Percentiles rank a stretch among this genome's conserved stretches.
These are phyloP conservation scores for Tetraneura akinire DNA, from an alignment of 1,140 invertebrate species.

Conservation along the genomic window DNA sequence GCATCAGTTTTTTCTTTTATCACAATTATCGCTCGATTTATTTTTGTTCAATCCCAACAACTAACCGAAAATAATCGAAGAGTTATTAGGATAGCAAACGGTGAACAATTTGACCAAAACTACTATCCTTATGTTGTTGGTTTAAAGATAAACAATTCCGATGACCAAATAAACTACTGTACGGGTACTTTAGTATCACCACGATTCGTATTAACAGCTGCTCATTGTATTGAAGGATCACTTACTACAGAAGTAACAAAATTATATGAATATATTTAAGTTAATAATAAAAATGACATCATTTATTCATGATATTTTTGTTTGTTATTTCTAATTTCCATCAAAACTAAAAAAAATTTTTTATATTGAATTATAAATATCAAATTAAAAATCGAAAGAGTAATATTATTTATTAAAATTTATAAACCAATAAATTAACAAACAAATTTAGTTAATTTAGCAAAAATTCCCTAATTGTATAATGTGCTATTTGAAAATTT, in stretches of 20 bases:
- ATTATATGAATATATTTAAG: neutral
- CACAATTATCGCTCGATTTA: neutral
- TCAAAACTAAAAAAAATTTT: too few species aligned
- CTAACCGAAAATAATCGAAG: neutral
- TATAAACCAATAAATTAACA: too few species aligned
- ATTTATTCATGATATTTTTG: neutral
- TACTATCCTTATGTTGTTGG: slow-evolving; percentile 16
- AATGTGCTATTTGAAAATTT: too few species aligned
- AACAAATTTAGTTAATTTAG: too few species aligned
- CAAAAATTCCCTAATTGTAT: too few species aligned
- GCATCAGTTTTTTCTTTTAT: neutral
- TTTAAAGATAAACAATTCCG: neutral
- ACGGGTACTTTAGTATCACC: slow-evolving; percentile 25
- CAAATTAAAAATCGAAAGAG: too few species aligned
- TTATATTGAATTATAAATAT: too few species aligned
- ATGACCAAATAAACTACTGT: neutral
- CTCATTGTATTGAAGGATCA: neutral
- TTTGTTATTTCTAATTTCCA: too few species aligned
- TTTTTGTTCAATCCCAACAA: neutral
- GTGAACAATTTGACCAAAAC: neutral
- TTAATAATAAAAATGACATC: neutral
- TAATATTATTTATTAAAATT: too few species aligned
- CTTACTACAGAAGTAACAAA: neutral
- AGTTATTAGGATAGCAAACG: slow-evolving; percentile 17
- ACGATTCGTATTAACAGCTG: slow-evolving; percentile 9